Evolutionary conservation across 1,140 invertebrate genomes (phyloP).

Genomic region (Eubasilissa regina): DNA sequence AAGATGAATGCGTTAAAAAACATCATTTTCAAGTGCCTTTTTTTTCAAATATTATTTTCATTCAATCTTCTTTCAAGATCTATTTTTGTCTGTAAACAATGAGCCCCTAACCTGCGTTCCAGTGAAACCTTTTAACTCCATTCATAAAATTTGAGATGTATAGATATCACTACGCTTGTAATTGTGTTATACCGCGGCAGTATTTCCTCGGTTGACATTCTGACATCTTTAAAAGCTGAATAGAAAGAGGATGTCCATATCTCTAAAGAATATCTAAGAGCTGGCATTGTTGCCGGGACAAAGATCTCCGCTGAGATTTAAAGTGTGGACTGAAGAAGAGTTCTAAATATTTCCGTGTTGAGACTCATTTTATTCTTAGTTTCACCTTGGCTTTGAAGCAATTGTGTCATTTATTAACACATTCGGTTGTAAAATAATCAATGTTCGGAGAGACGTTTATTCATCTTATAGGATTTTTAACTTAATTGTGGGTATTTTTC

Average conservation of each 20-base stretch:
- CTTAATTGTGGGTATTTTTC: slow-evolving; percentile 12
- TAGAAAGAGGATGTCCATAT: slow-evolving; percentile 42
- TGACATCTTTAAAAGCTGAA: slow-evolving; percentile 43
- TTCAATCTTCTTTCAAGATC: slow-evolving; percentile 8
- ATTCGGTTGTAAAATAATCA: neutral
- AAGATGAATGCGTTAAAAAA: too few species aligned
- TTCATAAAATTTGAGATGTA: slow-evolving; percentile 34
- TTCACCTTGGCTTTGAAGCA: slow-evolving; percentile 45
- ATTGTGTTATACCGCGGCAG: slow-evolving; percentile 17
- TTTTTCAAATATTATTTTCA: neutral
- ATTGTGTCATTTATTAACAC: slow-evolving; percentile 6
- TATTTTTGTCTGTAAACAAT: slow-evolving; percentile 22
- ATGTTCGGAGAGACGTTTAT: too few species aligned
- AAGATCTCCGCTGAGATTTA: slow-evolving; percentile 37
- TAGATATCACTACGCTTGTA: slow-evolving; percentile 13
- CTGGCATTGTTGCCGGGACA: slow-evolving; percentile 39
- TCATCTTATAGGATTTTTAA: neutral
- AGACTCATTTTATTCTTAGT: slow-evolving; percentile 39
- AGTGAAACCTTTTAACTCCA: slow-evolving; percentile 44
- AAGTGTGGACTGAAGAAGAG: neutral
- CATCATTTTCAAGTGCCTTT: too few species aligned
- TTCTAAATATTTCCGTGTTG: slow-evolving; percentile 5
- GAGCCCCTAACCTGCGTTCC: slow-evolving; percentile 48
- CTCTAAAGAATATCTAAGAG: slow-evolving; percentile 56
- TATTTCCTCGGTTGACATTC: slow-evolving; percentile 33